These are phyloP conservation scores for Leiothrix lutea DNA, from an alignment of 2,113 vertebrate genomes.

Conservation along the genomic window DNA sequence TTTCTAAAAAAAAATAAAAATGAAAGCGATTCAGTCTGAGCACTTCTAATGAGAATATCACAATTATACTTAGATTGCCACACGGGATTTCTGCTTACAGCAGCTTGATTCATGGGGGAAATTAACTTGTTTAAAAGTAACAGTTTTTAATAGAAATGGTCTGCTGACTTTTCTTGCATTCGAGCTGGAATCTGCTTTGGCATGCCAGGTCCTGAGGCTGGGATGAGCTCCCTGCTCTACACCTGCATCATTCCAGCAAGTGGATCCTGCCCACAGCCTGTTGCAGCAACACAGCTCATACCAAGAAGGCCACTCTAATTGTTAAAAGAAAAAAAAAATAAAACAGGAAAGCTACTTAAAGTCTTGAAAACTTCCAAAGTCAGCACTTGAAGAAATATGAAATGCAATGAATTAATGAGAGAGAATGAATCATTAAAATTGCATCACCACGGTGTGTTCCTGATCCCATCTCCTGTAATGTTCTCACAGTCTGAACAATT, in stretches of 20 bases:
- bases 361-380: conserved; percentile 1
- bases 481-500: conserved; percentile 47
- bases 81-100: not conserved
- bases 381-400: conserved; percentile 11
- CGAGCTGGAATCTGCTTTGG: not conserved
- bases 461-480: not conserved
- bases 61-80: not conserved
- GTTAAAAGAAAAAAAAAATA: not conserved
- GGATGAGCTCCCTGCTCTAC: not conserved
- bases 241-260: rapidly evolving
- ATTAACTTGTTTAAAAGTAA: conserved; percentile 48
- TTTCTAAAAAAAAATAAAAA: not conserved
- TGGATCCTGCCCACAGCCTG: not conserved
- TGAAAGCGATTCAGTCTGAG: not conserved
- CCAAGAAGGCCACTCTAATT: not conserved
- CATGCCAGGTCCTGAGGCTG: not conserved
- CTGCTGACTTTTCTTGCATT: not conserved
- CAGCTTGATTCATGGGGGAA: conserved; percentile 5
- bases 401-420: conserved; percentile 36
- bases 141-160: conserved; percentile 2
- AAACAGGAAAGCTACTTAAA: not conserved
- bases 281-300: not conserved
- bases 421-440: conserved; percentile 46
- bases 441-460: not conserved
- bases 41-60: not conserved